A percentile compares a stretch with the other conserved stretches of the same genome.
phyloP scores from a whole-genome alignment of 2,797 vertebrate genomes.

The Arrhamphus sclerolepis region DNA sequence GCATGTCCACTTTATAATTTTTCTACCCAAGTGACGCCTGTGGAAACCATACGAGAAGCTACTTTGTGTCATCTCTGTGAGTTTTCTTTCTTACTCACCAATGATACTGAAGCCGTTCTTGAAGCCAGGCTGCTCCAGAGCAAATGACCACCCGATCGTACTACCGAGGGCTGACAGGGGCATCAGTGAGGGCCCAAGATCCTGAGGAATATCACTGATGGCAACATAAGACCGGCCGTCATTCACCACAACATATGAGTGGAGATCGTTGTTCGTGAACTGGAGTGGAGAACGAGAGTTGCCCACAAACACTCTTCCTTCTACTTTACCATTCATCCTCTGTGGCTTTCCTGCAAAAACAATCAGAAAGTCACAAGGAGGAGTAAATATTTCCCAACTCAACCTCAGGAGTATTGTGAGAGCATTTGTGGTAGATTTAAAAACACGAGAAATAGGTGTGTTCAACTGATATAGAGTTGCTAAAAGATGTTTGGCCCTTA shows the following conservation, averaged over 20 bases:
- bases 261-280: constrained; percentile 90
- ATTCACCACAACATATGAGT: constrained; percentile 95
- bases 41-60: not conserved
- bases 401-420: not conserved
- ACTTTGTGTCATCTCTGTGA: not conserved
- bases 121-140: constrained; percentile 91
- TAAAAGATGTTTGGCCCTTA: no score
- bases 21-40: no score
- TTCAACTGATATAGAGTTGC: no score
- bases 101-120: constrained; percentile 94
- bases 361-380: not conserved
- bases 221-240: constrained; percentile 95
- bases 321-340: constrained; percentile 93
- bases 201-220: constrained; percentile 88
- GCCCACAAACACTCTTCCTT: constrained; percentile 88
- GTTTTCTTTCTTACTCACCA: constrained; percentile 76
- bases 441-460: not conserved
- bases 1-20: no score
- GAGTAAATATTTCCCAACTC: not conserved
- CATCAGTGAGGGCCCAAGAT: constrained; percentile 86
- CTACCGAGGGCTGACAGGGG: constrained; percentile 89
- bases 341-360: constrained; percentile 88
- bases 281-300: constrained; percentile 75
- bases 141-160: constrained; percentile 97
- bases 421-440: not conserved